Evolutionary conservation across 2,888 invertebrate genomes (phyloP).

Genomic region (Polylopha cassiicola): DNA sequence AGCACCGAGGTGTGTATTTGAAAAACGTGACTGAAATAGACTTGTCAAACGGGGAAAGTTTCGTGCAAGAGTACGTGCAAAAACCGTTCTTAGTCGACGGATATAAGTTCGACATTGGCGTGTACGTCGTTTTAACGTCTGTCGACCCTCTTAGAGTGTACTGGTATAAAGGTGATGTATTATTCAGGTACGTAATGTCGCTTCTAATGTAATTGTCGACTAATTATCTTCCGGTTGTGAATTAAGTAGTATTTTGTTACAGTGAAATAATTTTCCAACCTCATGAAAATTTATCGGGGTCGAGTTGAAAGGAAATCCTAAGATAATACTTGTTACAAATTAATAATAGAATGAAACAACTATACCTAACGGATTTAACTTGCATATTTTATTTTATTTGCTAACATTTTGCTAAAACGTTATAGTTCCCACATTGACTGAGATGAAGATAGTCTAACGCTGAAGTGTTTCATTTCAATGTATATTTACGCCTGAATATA

Average conservation of each 20-base stretch:
- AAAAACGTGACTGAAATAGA: constrained; percentile 83
- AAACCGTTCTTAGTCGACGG: constrained; percentile 94
- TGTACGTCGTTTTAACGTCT: constrained; percentile 94
- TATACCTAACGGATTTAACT: too few species aligned
- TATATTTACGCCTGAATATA: too few species aligned
- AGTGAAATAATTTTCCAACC: constrained; percentile 16
- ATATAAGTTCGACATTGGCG: constrained; percentile 97
- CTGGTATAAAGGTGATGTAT: constrained; percentile 90
- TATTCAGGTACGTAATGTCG: constrained; percentile 82
- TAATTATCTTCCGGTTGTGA: constrained; percentile 7
- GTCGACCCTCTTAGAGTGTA: constrained; percentile 93
- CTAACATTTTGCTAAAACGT: too few species aligned
- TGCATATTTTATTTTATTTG: too few species aligned
- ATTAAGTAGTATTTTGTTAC: constrained; percentile 17
- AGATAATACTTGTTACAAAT: too few species aligned
- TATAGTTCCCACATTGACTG: too few species aligned
- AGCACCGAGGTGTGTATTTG: constrained; percentile 91
- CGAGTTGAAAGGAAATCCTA: too few species aligned
- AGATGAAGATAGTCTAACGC: too few species aligned
- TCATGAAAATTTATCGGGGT: too few species aligned
- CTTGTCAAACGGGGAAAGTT: constrained; percentile 82
- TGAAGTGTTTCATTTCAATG: too few species aligned
- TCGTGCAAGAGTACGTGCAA: constrained; percentile 94
- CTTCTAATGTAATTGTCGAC: not conserved
- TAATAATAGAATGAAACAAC: too few species aligned